Evolutionary conservation across 2,888 invertebrate genomes (phyloP), one percentile per base, ranked within the genome.

Genomic region (Drosophila vallismaia): DNA sequence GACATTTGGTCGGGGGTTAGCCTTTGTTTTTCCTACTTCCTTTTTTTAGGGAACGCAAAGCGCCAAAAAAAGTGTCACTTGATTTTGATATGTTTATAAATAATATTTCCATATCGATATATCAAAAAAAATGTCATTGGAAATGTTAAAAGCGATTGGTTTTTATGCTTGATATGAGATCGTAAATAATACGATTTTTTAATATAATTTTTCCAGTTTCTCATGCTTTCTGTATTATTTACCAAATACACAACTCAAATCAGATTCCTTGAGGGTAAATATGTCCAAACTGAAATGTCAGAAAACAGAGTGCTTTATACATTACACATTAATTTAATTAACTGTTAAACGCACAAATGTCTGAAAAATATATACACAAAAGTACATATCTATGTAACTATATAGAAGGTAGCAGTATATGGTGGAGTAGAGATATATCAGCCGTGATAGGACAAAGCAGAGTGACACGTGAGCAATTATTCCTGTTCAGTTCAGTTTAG

Each of bases 281-380:
- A 36, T 31, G n/a, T 33, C 51, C 33, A 62, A 76, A 55, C 66
- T 50, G 49, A 86, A 82, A 82, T 74, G 76, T 75, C 68, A 63
- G 62, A 44, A 76, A 75, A 79, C 64, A 60, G 66, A 59, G 62
- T 19, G 46, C 40, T 9, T 56, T 49, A 64, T 73, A 68, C 68
- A 74, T 81, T 74, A 63, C 50, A 69, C 70, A 76, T 87, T 82
- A 87, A 82, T 85, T 85, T 59, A 82, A 82, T 82, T 87, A 87
- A 59, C 82, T 68, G 76, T 55, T 71, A 79, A 66, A 48, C 52
- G 64, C 60, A 33, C 19, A 19, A 38, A 33, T 46, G 33, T 60
- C 49, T 44, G 19, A 45, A 64, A 31, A 46, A 36, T 38, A 42
- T 55, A 14, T 33, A 19, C 19, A 19, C 19, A 19, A 19, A 19